Evolutionary conservation across 2,113 vertebrate species (phyloP).

Genomic region (Lycaon pictus): DNA sequence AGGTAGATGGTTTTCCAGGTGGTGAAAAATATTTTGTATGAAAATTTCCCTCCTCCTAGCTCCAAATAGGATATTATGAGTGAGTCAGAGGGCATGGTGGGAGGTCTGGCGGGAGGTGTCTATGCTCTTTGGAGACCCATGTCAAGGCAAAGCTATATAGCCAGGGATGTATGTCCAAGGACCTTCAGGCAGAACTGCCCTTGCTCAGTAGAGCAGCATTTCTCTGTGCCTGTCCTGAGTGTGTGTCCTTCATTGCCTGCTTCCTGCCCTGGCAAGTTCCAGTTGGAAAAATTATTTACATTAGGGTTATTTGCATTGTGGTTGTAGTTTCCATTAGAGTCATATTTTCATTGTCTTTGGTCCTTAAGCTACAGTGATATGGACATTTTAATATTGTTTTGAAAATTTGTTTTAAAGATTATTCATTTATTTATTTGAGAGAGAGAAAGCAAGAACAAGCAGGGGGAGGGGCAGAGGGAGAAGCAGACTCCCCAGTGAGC

Average conservation of each 20-base stretch:
- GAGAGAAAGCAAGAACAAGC: too few species aligned
- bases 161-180: not conserved
- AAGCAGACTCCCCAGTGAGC: too few species aligned
- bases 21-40: not conserved
- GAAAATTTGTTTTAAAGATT: not conserved
- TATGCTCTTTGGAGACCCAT: not conserved
- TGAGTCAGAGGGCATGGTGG: not conserved
- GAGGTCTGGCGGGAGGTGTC: not conserved
- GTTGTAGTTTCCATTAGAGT: not conserved
- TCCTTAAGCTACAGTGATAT: not conserved
- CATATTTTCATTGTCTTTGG: conserved; percentile 2
- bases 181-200: not conserved
- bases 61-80: conserved; percentile 60
- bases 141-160: not conserved
- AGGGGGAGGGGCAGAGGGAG: too few species aligned
- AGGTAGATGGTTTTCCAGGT: conserved; percentile 69
- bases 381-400: conserved; percentile 33
- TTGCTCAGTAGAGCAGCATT: not conserved
- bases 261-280: not conserved
- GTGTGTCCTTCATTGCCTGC: not conserved
- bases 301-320: not conserved
- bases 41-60: not conserved
- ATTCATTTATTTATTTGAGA: too few species aligned
- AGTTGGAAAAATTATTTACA: not conserved
- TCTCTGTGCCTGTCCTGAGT: not conserved